Evolutionary conservation across 2,888 invertebrate species (phyloP).

Genomic region (Dorcus hopei): DNA sequence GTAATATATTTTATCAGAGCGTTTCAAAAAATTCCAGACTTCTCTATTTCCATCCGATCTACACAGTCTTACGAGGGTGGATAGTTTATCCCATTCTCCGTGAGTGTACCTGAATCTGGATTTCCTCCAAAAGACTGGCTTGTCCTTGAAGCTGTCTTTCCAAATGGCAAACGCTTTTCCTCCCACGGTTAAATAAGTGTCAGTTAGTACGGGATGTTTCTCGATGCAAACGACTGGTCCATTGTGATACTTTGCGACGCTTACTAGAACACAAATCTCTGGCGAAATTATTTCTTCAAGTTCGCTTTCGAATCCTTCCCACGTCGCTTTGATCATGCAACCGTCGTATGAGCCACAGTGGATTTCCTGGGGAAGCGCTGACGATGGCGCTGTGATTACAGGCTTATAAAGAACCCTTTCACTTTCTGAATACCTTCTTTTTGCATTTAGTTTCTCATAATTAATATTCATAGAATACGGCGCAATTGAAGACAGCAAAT

Average conservation of each 20-base stretch:
- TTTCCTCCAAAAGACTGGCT: constrained; percentile 67
- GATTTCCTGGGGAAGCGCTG: constrained; percentile 21
- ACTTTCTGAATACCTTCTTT: constrained; percentile 15
- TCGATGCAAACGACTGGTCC: constrained; percentile 62
- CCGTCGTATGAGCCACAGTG: constrained; percentile 39
- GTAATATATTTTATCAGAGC: constrained; percentile 66
- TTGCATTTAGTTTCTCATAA: constrained; percentile 39
- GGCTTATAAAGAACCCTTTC: constrained; percentile 24
- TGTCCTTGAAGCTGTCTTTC: constrained; percentile 56
- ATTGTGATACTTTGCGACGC: constrained; percentile 62
- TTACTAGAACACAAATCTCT: constrained; percentile 51
- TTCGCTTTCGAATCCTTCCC: constrained; percentile 64
- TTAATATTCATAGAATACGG: constrained; percentile 45
- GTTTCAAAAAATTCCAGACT: constrained; percentile 74
- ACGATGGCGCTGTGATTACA: constrained; percentile 7
- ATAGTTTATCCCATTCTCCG: constrained; percentile 73
- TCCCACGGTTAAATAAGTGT: constrained; percentile 46
- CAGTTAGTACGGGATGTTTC: background rate
- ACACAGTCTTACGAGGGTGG: constrained; percentile 60
- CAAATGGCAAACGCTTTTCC: constrained; percentile 44
- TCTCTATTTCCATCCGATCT: constrained; percentile 74
- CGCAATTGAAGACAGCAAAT: constrained; percentile 37
- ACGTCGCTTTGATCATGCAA: constrained; percentile 42
- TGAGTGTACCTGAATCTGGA: constrained; percentile 58
- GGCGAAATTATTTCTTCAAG: constrained; percentile 58